Evolutionary conservation across 2,797 vertebrate species (phyloP).

Genomic region (Morus bassanus): DNA sequence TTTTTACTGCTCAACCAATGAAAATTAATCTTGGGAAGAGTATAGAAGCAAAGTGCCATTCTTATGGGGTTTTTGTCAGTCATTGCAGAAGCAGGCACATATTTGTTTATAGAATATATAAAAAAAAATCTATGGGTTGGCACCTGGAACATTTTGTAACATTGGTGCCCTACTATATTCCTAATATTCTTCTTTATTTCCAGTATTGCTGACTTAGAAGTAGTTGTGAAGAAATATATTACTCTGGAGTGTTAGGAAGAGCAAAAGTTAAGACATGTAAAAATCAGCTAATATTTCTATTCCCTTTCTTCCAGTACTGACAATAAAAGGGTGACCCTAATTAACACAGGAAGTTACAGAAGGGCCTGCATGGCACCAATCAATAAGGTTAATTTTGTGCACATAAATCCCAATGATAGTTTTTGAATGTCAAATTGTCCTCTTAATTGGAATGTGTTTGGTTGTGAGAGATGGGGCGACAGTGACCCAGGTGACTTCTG

Average conservation of each 20-base stretch:
- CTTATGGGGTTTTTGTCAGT: background rate
- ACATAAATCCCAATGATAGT: background rate
- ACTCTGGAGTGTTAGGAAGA: background rate
- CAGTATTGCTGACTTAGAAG: background rate
- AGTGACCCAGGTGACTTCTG: background rate
- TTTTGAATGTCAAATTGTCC: background rate
- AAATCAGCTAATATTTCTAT: background rate
- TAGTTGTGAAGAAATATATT: background rate
- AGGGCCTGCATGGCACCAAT: background rate
- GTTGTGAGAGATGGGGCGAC: background rate
- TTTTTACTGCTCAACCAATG: background rate
- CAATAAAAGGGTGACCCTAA: background rate
- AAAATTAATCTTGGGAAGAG: background rate
- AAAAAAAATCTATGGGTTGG: background rate
- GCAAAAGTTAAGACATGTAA: rapidly evolving
- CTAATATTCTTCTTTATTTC: background rate
- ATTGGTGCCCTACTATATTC: background rate
- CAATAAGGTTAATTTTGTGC: background rate
- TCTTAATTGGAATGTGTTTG: background rate
- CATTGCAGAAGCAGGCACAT: background rate
- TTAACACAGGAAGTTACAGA: background rate
- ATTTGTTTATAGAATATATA: background rate
- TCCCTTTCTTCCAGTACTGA: background rate
- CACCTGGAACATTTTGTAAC: background rate
- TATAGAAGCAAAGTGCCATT: background rate